These are phyloP conservation scores for Thalassarche chlororhynchos DNA, from an alignment of 2,113 vertebrate genomes.

Conservation along the genomic window DNA sequence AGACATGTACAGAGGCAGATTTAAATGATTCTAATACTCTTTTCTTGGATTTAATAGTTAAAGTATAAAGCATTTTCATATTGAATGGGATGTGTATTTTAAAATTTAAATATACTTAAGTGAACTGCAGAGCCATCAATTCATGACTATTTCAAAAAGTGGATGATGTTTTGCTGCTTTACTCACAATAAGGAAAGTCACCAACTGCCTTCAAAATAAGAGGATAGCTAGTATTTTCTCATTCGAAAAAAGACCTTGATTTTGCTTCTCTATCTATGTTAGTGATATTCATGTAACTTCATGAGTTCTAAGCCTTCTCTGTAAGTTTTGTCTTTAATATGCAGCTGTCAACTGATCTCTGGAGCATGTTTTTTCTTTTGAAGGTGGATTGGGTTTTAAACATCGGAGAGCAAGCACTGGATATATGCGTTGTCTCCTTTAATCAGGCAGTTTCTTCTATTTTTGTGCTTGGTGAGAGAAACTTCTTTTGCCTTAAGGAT, in stretches of 20 bases:
- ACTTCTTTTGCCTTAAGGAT: conserved; percentile 93
- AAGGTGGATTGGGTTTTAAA: conserved; percentile 94
- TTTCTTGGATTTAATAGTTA: neutral
- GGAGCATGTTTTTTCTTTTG: conserved; percentile 20
- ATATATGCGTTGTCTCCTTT: conserved; percentile 83
- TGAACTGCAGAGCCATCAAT: neutral
- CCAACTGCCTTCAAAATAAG: neutral
- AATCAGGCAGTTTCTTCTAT: conserved; percentile 83
- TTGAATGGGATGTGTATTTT: neutral
- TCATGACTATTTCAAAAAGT: neutral
- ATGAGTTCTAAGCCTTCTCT: neutral
- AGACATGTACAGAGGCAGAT: neutral
- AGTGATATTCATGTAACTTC: neutral
- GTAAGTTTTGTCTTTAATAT: neutral
- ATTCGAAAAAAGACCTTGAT: neutral
- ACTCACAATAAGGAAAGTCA: neutral
- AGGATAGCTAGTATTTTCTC: neutral
- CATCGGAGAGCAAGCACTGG: conserved; percentile 93
- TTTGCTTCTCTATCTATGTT: neutral
- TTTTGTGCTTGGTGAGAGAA: conserved; percentile 93
- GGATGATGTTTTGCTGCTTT: neutral
- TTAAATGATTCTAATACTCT: neutral
- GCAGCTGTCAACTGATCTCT: neutral
- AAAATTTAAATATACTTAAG: neutral
- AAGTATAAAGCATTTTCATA: neutral